phyloP scores from a whole-genome alignment of 1,140 invertebrate species.

The Fopius arisanus region DNA sequence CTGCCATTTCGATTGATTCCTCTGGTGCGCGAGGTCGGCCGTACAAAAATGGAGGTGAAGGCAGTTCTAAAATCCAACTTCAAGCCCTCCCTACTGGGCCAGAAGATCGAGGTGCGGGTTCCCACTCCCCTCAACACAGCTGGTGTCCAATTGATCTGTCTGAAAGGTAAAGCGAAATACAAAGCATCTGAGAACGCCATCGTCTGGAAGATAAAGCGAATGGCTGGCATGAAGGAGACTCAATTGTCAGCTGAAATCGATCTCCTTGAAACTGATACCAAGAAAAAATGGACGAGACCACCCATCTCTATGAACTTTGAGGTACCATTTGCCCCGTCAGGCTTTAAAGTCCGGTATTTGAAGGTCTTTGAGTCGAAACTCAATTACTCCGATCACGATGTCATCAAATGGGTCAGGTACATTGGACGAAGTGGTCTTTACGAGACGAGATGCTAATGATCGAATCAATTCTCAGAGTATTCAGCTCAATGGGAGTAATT shows the following conservation, averaged over 20 bases:
- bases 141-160: constrained; percentile 97
- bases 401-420: constrained; percentile 99
- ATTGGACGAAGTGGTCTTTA: constrained; percentile 99
- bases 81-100: constrained; percentile 96
- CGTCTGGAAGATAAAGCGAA: constrained; percentile 99
- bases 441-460: constrained; percentile 93
- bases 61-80: constrained; percentile 99
- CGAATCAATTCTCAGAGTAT: constrained; percentile 9
- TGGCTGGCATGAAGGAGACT: constrained; percentile 99
- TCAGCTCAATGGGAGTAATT: too few relatives aligned
- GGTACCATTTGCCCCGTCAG: constrained; percentile 96
- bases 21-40: constrained; percentile 95
- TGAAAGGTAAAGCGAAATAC: constrained; percentile 99
- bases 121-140: constrained; percentile 99
- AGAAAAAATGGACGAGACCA: constrained; percentile 99
- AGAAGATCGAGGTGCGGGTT: constrained; percentile 99
- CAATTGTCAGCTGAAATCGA: constrained; percentile 99
- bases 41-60: constrained; percentile 99
- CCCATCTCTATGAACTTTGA: constrained; percentile 99
- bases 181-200: constrained; percentile 99
- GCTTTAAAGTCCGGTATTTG: constrained; percentile 98
- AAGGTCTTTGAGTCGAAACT: constrained; percentile 99
- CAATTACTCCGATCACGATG: constrained; percentile 99
- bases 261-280: constrained; percentile 96
- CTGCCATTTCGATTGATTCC: constrained; percentile 99